Conservation (phyloP, 2,113 vertebrate species). For the Ameiurus melas region DNA sequence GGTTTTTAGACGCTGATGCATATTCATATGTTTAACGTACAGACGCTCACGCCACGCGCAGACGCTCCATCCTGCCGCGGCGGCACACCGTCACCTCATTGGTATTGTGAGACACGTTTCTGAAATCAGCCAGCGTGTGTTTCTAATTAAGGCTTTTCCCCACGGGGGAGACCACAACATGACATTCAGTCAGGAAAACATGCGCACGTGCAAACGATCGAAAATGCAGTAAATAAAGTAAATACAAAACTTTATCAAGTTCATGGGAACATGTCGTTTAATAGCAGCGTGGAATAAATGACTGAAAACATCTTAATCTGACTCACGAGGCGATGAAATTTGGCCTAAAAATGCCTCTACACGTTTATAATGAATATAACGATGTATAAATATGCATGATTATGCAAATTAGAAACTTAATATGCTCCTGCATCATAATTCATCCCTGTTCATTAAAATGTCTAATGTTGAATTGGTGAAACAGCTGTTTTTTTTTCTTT, state of each 20-base stretch:
- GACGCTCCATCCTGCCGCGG: slow-evolving; percentile 53
- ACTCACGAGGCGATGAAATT: neutral
- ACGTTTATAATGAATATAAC: neutral
- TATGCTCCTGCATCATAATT: neutral
- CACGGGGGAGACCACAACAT: slow-evolving; percentile 21
- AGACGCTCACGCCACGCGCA: slow-evolving; percentile 71
- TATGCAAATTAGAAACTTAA: neutral
- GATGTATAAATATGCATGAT: neutral
- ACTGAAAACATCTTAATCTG: neutral
- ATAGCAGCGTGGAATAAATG: neutral
- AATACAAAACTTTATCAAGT: slow-evolving; percentile 8
- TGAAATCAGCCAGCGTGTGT: slow-evolving; percentile 48
- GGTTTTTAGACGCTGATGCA: slow-evolving; percentile 70
- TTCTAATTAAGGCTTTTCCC: slow-evolving; percentile 59
- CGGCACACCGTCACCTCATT: slow-evolving; percentile 71
- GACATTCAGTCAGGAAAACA: slow-evolving; percentile 25
- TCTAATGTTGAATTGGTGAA: neutral
- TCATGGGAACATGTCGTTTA: too few relatives aligned
- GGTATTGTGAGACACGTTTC: slow-evolving; percentile 69
- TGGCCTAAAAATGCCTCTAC: neutral
- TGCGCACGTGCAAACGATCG: slow-evolving; percentile 2
- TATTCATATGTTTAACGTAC: slow-evolving; percentile 82
- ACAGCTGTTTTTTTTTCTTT: neutral
- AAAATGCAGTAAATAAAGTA: neutral
- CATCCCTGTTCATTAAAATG: neutral